Evolutionary conservation across 2,888 invertebrate species (phyloP), one percentile per base, ranked within the genome.

Genomic region (Villa cingulata): DNA sequence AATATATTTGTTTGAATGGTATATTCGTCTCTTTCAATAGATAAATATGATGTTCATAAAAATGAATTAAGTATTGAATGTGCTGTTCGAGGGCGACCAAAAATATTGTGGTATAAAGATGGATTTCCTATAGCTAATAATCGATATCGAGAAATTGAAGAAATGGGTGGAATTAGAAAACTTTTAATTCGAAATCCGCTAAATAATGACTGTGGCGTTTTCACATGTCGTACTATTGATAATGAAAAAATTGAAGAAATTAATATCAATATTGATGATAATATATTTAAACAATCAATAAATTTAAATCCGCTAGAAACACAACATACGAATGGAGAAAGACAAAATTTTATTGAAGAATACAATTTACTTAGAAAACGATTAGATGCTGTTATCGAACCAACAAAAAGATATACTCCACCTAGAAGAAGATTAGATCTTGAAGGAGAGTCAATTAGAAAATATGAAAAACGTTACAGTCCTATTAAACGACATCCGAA

Each of bases 151-250:
- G 76, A 79, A 12, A 74, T 74, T 46, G 82, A 84, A 59, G 72
- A 81, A 23, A 76, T 78, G 2, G 84, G 86, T 50, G 86, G 86
- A 1, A 72, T 83, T 15, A 82, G 84, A 56, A 76, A 79, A 53
- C 64, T 88, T 14, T 72, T 78, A 34, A 80, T 88, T 51, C 72
- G 71, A 16, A 73, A 76, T 50, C 86, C 87, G 0, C 75, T 76
- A 43, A 65, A 73, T 1, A 72, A 72, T 9, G 87, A 88, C 60
- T 80, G 77, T 52, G 88, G 86, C n/a, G 75, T 74, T 51, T 88
- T 85, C 59, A 80, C 80, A 1, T 88, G 87, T 59, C 78, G 75
- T 60, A 86, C 86, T 0, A 81, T 83, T 62, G 83, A 80, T 57
- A 75, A 78, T 1, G 70, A 79, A 16, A 77, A 77, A 72, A 77